Percentiles rank a stretch among this genome's conserved stretches.
phyloP scores from a whole-genome alignment of 2,888 invertebrate genomes.

The Mythimna albipuncta region DNA sequence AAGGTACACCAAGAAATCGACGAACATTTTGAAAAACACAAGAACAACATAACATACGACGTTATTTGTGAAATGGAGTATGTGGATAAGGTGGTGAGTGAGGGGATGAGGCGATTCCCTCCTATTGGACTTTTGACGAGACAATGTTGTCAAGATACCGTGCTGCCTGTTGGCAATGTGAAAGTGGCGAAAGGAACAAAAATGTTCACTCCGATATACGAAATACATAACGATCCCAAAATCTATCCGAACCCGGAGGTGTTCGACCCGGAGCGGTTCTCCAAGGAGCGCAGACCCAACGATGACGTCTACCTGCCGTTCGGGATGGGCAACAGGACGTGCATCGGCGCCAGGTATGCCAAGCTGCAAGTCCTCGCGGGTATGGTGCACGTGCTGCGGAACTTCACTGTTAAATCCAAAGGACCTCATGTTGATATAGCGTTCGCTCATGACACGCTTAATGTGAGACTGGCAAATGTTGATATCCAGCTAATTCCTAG shows the following conservation, averaged over 20 bases:
- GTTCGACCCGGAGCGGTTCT: slow-evolving; percentile 83
- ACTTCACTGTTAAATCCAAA: slow-evolving; percentile 68
- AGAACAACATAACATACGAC: slow-evolving; percentile 55
- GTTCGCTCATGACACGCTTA: slow-evolving; percentile 67
- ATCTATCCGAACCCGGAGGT: slow-evolving; percentile 82
- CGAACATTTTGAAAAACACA: slow-evolving; percentile 45
- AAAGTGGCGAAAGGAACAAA: slow-evolving; percentile 75
- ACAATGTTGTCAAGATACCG: slow-evolving; percentile 71
- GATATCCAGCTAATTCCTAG: slow-evolving; percentile 70
- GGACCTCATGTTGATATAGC: slow-evolving; percentile 63
- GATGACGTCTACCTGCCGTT: slow-evolving; percentile 81
- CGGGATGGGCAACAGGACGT: slow-evolving; percentile 83
- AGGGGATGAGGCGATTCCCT: slow-evolving; percentile 76
- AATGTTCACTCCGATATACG: slow-evolving; percentile 75
- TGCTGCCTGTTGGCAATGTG: slow-evolving; percentile 78
- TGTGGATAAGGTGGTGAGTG: slow-evolving; percentile 74
- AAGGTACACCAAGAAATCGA: slow-evolving; percentile 55
- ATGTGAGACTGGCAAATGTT: slow-evolving; percentile 68
- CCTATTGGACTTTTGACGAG: slow-evolving; percentile 75
- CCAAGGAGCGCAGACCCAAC: slow-evolving; percentile 60
- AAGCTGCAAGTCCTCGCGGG: slow-evolving; percentile 73
- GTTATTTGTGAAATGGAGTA: slow-evolving; percentile 74
- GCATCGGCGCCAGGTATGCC: slow-evolving; percentile 81
- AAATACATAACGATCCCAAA: slow-evolving; percentile 81
- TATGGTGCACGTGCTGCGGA: slow-evolving; percentile 68